Evolutionary conservation across 2,888 invertebrate species (phyloP), one percentile per base, ranked within the genome.

Genomic region (Mamestra brassicae): DNA sequence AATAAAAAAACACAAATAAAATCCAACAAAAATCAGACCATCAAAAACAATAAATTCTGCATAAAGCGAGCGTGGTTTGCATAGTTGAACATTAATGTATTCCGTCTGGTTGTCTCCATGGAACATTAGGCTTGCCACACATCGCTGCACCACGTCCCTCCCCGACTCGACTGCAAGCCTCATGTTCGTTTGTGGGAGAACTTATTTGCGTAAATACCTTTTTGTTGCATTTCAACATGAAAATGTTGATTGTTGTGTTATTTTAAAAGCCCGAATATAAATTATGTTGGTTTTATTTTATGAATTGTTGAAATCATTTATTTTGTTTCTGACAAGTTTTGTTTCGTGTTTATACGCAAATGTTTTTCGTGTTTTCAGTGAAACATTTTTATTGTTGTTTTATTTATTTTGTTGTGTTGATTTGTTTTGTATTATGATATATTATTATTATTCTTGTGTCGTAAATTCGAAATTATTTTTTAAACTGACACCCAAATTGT

Each of bases 81-180:
- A 82, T 77, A 81, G 87, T 86, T 87, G 80, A 84, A 85, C 85
- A 83, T 88, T 91, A 89, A 92, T 91, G 88, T 90, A 91, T 91
- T 90, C 88, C 83, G 83, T 85, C 84, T 87, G 89, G 87, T 84
- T 85, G 85, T 86, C 85, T 85, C 83, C 80, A 85, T 83, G 89
- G 85, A 85, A 89, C 89, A 90, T 91, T 90, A 90, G 85, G 70
- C 84, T 81, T 79, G 79, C 80, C 85, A 74, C 81, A 71, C 81
- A 45, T 45, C 26, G 79, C 72, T 72, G 60, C 62, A 62, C 79
- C 72, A 77, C 72, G 54, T 60, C 15, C 26, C 26, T 26, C 26
- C 26, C 10, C 15, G 15, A 7, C 50, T 65, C 52, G n/a, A 63
- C 69, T 77, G 45, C 52, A 77, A 74, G 58, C 54, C 50, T 72